phyloP scores from a whole-genome alignment of 2,797 vertebrate genomes.

The Protosalanx chinensis region DNA sequence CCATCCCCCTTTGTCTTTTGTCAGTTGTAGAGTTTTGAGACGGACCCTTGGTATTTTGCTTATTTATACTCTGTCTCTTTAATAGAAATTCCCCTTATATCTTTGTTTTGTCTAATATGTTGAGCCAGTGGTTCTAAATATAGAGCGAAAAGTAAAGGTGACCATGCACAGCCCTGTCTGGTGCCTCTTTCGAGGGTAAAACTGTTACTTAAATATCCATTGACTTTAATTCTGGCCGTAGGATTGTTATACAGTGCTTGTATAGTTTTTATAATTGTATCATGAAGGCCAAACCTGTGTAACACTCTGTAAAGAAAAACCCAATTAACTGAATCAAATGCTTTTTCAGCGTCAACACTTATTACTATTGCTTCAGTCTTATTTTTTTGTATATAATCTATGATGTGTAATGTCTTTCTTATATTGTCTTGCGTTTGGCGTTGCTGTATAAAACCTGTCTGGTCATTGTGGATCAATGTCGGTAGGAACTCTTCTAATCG shows the following conservation, averaged over 20 bases:
- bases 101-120: slow-evolving; percentile 18
- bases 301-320: slow-evolving; percentile 7
- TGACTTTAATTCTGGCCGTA: slow-evolving; percentile 22
- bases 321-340: slow-evolving; percentile 13
- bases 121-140: slow-evolving; percentile 17
- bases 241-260: slow-evolving; percentile 14
- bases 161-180: slow-evolving; percentile 22
- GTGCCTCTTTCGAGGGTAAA: slow-evolving; percentile 19
- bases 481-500: slow-evolving; percentile 16
- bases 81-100: slow-evolving; percentile 16
- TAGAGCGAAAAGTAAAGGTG: slow-evolving; percentile 11
- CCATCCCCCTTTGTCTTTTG: slow-evolving; percentile 10
- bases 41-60: slow-evolving; percentile 3
- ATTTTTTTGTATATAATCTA: slow-evolving; percentile 6
- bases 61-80: slow-evolving; percentile 6
- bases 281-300: slow-evolving; percentile 16
- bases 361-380: slow-evolving; percentile 3
- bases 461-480: slow-evolving; percentile 7
- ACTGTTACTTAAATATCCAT: slow-evolving; percentile 20
- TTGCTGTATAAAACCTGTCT: slow-evolving; percentile 25
- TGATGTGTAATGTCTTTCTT: slow-evolving; percentile 14
- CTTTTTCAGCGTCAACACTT: slow-evolving; percentile 11
- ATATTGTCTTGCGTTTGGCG: slow-evolving; percentile 1
- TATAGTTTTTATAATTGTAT: slow-evolving; percentile 22
- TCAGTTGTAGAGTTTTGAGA: slow-evolving; percentile 11